Conservation (phyloP, 1,140 invertebrate genomes). For the Physella acuta region DNA sequence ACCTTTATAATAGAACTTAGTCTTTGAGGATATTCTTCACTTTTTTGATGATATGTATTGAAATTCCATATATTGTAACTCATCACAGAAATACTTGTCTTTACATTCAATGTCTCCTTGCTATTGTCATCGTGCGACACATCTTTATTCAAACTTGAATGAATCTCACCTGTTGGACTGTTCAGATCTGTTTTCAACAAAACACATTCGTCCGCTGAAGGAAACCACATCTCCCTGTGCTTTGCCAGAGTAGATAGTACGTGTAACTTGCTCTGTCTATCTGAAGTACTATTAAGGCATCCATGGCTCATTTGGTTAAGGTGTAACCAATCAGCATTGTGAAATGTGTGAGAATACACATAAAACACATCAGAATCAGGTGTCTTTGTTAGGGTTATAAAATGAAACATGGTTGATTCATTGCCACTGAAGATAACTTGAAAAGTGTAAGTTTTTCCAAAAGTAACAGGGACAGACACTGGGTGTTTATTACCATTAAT, state of each 20-base stretch:
- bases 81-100: neutral
- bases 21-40: neutral
- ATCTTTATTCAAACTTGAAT: too few species aligned
- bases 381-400: constrained; percentile 8
- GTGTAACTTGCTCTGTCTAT: neutral
- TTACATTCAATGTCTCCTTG: too few species aligned
- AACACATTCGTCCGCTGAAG: too few species aligned
- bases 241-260: too few species aligned
- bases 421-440: neutral
- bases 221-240: too few species aligned
- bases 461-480: constrained; percentile 1
- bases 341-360: constrained; percentile 4
- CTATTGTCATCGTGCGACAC: too few species aligned
- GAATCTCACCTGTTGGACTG: too few species aligned
- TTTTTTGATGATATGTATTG: constrained; percentile 4
- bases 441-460: constrained; percentile 9
- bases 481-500: constrained; percentile 2
- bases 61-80: constrained; percentile 17
- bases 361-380: neutral
- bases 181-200: too few species aligned
- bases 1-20: neutral
- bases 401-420: neutral
- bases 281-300: neutral
- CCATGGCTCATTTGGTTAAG: neutral
- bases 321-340: neutral